Conservation (phyloP, 2,888 invertebrate species). For the Fragum whitleyi region DNA sequence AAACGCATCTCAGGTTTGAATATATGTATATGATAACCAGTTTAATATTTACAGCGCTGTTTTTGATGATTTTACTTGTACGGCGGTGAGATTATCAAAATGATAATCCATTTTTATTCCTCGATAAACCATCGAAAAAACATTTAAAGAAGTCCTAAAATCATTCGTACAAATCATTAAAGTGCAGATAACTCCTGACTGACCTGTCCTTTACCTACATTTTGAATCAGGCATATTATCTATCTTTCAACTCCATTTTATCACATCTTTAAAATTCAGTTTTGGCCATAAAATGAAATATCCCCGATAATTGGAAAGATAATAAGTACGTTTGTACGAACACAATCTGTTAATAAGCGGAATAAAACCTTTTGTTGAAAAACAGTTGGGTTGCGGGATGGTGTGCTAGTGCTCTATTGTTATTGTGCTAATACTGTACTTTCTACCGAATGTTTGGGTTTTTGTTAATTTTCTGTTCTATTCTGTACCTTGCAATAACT, state of each 20-base stretch:
- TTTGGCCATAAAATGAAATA: constrained; percentile 12
- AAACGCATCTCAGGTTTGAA: no score
- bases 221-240: background rate
- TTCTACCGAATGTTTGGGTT: background rate
- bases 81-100: no score
- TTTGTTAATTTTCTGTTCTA: no score
- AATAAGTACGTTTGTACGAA: constrained; percentile 16
- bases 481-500: no score
- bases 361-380: background rate
- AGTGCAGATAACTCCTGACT: background rate
- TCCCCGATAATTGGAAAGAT: constrained; percentile 20
- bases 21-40: no score
- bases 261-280: background rate
- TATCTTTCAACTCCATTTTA: background rate
- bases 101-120: no score
- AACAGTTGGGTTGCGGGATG: background rate
- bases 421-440: background rate
- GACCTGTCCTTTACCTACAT: background rate
- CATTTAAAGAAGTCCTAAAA: no score
- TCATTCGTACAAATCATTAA: no score
- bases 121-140: no score
- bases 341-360: constrained; percentile 7
- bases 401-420: background rate
- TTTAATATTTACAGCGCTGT: no score
- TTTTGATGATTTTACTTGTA: no score